Evolutionary conservation across 2,113 vertebrate genomes (phyloP).

Genomic region (Holacanthus passer): DNA sequence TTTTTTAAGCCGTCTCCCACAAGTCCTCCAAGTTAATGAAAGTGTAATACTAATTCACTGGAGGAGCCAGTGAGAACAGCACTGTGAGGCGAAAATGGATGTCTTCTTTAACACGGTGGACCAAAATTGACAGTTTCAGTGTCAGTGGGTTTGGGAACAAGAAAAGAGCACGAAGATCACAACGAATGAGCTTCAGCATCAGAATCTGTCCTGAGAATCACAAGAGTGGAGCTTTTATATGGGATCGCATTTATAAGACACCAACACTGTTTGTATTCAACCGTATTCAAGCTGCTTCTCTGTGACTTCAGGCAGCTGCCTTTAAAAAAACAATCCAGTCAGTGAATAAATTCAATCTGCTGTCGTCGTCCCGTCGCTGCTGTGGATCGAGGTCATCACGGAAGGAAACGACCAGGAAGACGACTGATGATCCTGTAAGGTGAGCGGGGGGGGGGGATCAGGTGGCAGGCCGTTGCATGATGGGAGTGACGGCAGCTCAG

Average conservation of each 20-base stretch:
- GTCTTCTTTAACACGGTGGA: too few relatives aligned
- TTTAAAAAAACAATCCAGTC: slow-evolving; percentile 27
- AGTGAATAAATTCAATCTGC: slow-evolving; percentile 38
- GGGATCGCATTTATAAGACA: too few relatives aligned
- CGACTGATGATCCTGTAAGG: slow-evolving; percentile 49
- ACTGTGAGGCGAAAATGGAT: too few relatives aligned
- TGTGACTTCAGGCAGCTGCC: slow-evolving; percentile 1
- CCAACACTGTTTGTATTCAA: not conserved
- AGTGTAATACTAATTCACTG: too few relatives aligned
- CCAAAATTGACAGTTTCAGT: too few relatives aligned
- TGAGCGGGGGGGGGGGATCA: slow-evolving; percentile 55
- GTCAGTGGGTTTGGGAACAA: not conserved
- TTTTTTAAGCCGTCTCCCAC: too few relatives aligned
- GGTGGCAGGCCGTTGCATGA: slow-evolving; percentile 79
- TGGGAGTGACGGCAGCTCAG: slow-evolving; percentile 78
- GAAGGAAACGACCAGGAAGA: slow-evolving; percentile 12
- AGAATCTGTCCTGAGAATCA: not conserved
- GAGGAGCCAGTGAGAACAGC: too few relatives aligned
- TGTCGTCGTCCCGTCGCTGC: slow-evolving; percentile 1
- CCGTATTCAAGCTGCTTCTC: not conserved
- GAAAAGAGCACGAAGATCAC: not conserved
- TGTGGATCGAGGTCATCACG: not conserved
- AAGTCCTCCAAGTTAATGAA: too few relatives aligned
- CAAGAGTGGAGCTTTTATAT: not conserved
- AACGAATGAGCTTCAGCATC: not conserved